A percentile compares a stretch with the other conserved stretches of the same genome.
These are phyloP conservation scores for Magallana gigas DNA, from an alignment of 1,140 invertebrate genomes.

Conservation along the genomic window DNA sequence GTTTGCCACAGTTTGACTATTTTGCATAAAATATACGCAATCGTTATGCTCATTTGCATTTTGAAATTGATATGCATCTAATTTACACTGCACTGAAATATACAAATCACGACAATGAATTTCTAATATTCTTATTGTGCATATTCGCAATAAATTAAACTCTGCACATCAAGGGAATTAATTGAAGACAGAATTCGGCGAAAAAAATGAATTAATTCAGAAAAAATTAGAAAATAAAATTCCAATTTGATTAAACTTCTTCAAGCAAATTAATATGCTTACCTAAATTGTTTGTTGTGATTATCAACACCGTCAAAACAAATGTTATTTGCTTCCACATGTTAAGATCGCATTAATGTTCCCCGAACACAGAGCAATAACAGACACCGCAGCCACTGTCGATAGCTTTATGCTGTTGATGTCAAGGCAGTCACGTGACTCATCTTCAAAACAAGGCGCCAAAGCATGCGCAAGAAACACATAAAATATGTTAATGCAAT, in stretches of 20 bases:
- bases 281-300: slow-evolving; percentile 12
- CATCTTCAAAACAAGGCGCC: not conserved
- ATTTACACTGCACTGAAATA: not conserved
- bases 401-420: not conserved
- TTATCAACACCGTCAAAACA: not conserved
- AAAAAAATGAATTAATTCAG: no score
- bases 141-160: no score
- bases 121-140: no score
- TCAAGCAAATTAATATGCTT: not conserved
- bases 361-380: not conserved
- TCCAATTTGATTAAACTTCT: not conserved
- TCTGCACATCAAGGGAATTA: no score
- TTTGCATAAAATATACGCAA: not conserved
- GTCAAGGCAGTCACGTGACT: not conserved
- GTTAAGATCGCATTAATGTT: not conserved
- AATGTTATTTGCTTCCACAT: not conserved
- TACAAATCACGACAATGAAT: no score
- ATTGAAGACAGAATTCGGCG: no score
- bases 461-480: not conserved
- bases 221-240: no score
- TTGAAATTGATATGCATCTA: not conserved
- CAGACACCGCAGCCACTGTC: not conserved
- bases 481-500: no score
- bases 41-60: slow-evolving; percentile 6
- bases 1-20: not conserved